These are phyloP conservation scores for Microdon myrmicae DNA, from an alignment of 2,888 invertebrate species.

Conservation along the genomic window DNA sequence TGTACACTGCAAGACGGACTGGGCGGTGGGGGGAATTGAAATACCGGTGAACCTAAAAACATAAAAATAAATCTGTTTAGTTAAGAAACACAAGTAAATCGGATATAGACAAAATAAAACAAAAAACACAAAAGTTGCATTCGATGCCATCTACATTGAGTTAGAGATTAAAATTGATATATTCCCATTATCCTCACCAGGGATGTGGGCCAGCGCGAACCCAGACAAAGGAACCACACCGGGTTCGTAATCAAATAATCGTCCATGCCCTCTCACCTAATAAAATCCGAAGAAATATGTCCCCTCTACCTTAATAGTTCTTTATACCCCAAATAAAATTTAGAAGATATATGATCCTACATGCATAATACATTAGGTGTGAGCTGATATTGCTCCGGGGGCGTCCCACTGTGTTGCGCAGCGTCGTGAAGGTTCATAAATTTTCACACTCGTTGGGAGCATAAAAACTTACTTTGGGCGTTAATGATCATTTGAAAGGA, in stretches of 20 bases:
- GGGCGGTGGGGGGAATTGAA: constrained; percentile 65
- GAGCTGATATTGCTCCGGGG: constrained; percentile 23
- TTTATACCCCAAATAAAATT: too few species aligned
- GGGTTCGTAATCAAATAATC: constrained; percentile 2
- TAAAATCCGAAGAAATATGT: too few species aligned
- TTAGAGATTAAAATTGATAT: constrained; percentile 40
- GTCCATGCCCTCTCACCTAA: too few species aligned
- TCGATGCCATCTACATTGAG: too few species aligned
- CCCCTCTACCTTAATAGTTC: too few species aligned
- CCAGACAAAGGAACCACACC: neutral
- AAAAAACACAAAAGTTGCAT: constrained; percentile 15
- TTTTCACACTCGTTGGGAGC: constrained; percentile 11
- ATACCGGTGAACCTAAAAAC: constrained; percentile 63
- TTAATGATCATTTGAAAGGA: neutral
- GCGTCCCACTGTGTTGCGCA: constrained; percentile 24
- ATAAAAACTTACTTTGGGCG: too few species aligned
- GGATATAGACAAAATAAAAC: constrained; percentile 6
- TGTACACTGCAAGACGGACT: constrained; percentile 65
- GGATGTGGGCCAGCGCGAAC: neutral
- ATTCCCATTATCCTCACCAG: constrained; percentile 7
- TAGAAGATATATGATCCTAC: constrained; percentile 21
- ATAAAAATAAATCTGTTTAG: constrained; percentile 8
- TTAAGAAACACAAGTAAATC: constrained; percentile 5
- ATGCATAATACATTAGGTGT: constrained; percentile 37
- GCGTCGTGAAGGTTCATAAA: constrained; percentile 8